Evolutionary conservation across 2,888 invertebrate genomes (phyloP).

Genomic region (Lasioglossum morio): DNA sequence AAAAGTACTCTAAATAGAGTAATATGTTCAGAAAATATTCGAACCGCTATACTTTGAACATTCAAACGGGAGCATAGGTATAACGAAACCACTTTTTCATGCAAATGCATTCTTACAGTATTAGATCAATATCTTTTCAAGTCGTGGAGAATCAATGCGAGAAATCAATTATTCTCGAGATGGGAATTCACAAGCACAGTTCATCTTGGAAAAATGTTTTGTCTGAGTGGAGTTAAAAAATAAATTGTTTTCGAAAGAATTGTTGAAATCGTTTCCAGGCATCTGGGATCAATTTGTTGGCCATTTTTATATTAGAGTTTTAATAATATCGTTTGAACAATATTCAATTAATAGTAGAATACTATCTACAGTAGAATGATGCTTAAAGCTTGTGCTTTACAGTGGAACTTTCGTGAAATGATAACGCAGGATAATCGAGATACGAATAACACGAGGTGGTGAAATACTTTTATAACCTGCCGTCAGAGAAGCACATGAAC

Average conservation of each 20-base stretch:
- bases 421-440: background rate
- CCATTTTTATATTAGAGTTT: too few species aligned
- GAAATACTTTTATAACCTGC: conserved; percentile 1
- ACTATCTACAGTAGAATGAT: background rate
- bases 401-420: background rate
- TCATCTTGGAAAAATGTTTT: background rate
- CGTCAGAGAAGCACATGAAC: background rate
- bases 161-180: background rate
- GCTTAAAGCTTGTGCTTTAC: background rate
- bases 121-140: background rate
- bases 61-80: background rate
- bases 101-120: background rate
- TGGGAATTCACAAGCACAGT: background rate
- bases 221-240: too few species aligned
- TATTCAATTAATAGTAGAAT: background rate
- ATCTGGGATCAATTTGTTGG: too few species aligned
- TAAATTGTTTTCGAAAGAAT: too few species aligned
- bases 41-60: background rate
- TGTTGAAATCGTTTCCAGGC: too few species aligned
- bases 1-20: background rate
- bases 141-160: too few species aligned
- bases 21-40: background rate
- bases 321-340: too few species aligned
- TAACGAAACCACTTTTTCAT: background rate
- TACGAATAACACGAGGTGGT: background rate